Conservation (phyloP, 1,140 invertebrate genomes). For the Fopius arisanus region DNA sequence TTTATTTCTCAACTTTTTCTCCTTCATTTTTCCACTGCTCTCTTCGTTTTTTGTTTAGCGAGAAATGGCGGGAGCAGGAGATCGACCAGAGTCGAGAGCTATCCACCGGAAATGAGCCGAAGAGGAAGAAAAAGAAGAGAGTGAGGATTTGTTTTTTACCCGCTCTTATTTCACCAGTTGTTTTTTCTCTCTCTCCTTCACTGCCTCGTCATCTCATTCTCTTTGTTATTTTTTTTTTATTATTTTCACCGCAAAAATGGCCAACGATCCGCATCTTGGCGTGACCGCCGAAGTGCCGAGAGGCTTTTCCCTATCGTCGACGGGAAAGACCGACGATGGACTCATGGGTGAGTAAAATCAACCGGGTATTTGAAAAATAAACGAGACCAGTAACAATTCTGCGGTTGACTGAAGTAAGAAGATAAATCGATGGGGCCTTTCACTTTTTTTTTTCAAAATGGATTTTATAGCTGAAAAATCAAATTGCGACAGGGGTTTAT, state of each 20-base stretch:
- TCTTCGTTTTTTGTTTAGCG: conserved; percentile 1
- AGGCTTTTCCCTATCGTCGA: conserved; percentile 6
- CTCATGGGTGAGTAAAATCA: conserved; percentile 1
- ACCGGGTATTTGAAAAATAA: background rate
- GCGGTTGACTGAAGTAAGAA: background rate
- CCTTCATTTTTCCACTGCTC: background rate
- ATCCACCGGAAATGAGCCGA: conserved; percentile 14
- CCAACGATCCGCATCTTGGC: conserved; percentile 4
- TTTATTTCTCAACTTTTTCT: background rate
- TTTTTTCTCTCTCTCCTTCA: background rate
- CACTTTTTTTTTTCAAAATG: background rate
- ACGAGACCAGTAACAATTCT: background rate
- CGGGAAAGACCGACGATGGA: background rate
- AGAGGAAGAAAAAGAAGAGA: background rate
- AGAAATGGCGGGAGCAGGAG: conserved; percentile 1
- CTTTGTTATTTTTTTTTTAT: no score
- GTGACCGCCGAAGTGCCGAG: background rate
- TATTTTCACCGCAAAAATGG: conserved; percentile 3
- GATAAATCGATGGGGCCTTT: background rate
- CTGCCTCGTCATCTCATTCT: background rate
- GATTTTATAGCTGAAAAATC: background rate
- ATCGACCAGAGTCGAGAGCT: background rate
- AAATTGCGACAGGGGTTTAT: background rate
- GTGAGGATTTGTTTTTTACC: background rate
- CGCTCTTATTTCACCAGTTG: background rate